A percentile compares a stretch with the other conserved stretches of the same genome.
These are phyloP conservation scores for Chelon labrosus DNA, from an alignment of 2,797 vertebrate genomes.

Conservation along the genomic window DNA sequence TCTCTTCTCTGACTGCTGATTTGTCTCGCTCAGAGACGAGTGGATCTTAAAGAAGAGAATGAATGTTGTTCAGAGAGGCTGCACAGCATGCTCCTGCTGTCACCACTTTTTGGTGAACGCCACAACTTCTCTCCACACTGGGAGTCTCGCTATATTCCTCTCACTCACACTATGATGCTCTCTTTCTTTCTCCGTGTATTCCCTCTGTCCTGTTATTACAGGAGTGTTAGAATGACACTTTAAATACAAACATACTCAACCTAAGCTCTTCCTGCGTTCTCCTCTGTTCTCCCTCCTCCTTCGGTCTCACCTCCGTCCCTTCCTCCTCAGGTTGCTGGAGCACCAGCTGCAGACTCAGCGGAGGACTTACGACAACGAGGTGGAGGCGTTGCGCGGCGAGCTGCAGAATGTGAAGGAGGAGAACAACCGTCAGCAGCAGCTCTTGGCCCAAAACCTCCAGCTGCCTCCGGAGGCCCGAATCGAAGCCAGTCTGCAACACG, in stretches of 20 bases:
- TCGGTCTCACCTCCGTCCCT: background rate
- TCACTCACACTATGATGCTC: background rate
- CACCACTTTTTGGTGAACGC: slow-evolving; percentile 25
- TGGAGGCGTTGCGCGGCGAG: slow-evolving; percentile 92
- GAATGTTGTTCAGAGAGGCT: slow-evolving; percentile 6
- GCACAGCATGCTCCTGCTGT: slow-evolving; percentile 66
- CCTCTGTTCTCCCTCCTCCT: background rate
- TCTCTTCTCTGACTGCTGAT: slow-evolving; percentile 7
- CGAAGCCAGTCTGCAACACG: slow-evolving; percentile 97
- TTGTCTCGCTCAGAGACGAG: background rate
- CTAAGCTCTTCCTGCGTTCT: background rate
- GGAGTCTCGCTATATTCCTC: background rate
- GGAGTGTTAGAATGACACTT: background rate
- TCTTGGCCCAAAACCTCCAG: slow-evolving; percentile 97
- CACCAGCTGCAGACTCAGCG: slow-evolving; percentile 95
- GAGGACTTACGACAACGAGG: slow-evolving; percentile 91
- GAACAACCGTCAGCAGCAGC: slow-evolving; percentile 97
- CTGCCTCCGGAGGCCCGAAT: slow-evolving; percentile 96
- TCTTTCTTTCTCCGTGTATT: background rate
- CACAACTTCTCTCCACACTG: slow-evolving; percentile 2
- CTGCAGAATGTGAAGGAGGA: slow-evolving; percentile 97
- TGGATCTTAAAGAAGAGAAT: background rate
- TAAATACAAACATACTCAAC: background rate
- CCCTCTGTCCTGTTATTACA: too few relatives aligned
- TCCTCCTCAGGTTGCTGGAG: slow-evolving; percentile 91